Percentiles rank a stretch among this genome's conserved stretches.
Evolutionary conservation across 2,113 vertebrate species (phyloP).

Genomic region (Nibea coibor): DNA sequence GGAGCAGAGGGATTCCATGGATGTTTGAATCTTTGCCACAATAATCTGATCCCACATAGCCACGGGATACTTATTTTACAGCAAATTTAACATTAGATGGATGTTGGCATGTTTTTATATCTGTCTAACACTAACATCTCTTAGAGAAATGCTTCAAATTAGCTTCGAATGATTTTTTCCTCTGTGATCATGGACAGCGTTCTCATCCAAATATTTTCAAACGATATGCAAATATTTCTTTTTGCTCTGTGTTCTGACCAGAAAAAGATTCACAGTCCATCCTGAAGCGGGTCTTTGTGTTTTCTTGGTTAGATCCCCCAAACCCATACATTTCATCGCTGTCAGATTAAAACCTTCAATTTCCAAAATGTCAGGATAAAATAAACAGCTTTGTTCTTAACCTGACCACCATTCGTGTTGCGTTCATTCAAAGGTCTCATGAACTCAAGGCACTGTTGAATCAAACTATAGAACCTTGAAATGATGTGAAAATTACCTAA

Average conservation of each 20-base stretch:
- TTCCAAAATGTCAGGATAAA: slow-evolving; percentile 44
- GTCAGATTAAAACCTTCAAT: slow-evolving; percentile 51
- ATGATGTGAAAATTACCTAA: neutral
- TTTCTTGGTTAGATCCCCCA: slow-evolving; percentile 51
- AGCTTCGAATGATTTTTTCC: slow-evolving; percentile 26
- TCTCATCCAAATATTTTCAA: slow-evolving; percentile 42
- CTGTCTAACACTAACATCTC: neutral
- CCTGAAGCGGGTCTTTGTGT: slow-evolving; percentile 12
- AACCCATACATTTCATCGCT: slow-evolving; percentile 55
- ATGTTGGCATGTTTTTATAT: slow-evolving; percentile 34
- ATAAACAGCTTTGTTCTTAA: slow-evolving; percentile 41
- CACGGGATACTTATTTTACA: slow-evolving; percentile 27
- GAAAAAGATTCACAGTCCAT: slow-evolving; percentile 15
- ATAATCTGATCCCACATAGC: slow-evolving; percentile 35
- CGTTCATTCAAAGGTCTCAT: slow-evolving; percentile 51
- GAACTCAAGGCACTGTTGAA: slow-evolving; percentile 21
- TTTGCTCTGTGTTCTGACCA: slow-evolving; percentile 38
- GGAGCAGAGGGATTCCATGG: slow-evolving; percentile 57
- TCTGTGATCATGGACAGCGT: slow-evolving; percentile 21
- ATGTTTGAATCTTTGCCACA: slow-evolving; percentile 35
- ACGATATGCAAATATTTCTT: slow-evolving; percentile 49
- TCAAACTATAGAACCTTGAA: neutral
- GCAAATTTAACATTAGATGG: slow-evolving; percentile 29
- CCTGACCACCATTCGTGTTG: slow-evolving; percentile 4
- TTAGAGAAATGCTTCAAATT: slow-evolving; percentile 26